These are phyloP conservation scores for Ellobium chinense DNA, from an alignment of 2,888 invertebrate species.

Conservation along the genomic window DNA sequence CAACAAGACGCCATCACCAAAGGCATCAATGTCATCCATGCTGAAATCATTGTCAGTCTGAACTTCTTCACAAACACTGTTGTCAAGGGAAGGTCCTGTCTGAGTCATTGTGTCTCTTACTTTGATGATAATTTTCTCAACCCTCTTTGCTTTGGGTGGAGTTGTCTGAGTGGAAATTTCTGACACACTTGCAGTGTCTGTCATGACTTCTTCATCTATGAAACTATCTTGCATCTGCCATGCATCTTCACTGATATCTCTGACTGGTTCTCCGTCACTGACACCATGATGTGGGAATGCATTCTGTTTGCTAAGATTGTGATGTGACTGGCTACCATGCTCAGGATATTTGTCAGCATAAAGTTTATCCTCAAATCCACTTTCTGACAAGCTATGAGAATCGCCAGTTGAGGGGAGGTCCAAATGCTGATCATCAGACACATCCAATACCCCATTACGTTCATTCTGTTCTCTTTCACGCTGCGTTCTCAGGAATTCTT, in stretches of 20 bases:
- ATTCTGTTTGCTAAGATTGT: too few relatives aligned
- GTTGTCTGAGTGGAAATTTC: constrained; percentile 37
- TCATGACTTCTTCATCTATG: constrained; percentile 37
- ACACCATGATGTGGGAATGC: neutral
- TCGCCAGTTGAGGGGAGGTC: neutral
- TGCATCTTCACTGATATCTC: too few relatives aligned
- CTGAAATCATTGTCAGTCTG: constrained; percentile 55
- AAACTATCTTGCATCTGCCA: neutral
- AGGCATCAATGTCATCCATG: neutral
- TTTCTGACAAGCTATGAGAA: neutral
- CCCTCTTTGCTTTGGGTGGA: neutral
- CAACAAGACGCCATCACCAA: constrained; percentile 1
- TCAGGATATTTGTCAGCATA: neutral
- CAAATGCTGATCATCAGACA: neutral
- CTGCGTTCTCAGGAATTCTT: constrained; percentile 18
- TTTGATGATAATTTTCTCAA: constrained; percentile 16
- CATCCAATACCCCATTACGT: neutral
- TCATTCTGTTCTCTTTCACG: neutral
- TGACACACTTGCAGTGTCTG: constrained; percentile 1
- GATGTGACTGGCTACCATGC: neutral
- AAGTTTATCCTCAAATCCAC: neutral
- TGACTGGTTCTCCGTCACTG: neutral
- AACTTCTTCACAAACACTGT: constrained; percentile 53
- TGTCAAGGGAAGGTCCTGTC: constrained; percentile 58
- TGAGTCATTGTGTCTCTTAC: constrained; percentile 54